Evolutionary conservation across 2,113 vertebrate species (phyloP).

Genomic region (Dicerorhinus sumatrensis): DNA sequence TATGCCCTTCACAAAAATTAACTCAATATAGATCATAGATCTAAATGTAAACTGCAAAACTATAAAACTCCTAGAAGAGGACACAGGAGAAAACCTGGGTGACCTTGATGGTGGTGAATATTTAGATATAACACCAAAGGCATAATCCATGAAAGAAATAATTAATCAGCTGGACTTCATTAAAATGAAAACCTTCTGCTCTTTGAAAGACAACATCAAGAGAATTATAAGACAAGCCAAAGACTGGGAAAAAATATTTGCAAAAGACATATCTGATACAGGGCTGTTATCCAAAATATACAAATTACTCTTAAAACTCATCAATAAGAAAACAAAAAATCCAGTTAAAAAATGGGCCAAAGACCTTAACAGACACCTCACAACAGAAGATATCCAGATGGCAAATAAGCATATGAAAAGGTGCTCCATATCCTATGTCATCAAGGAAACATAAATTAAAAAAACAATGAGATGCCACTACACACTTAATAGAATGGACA

Average conservation of each 20-base stretch:
- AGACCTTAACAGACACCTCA: too few relatives aligned
- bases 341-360: background rate
- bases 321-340: background rate
- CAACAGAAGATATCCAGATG: too few relatives aligned
- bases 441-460: background rate
- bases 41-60: too few relatives aligned
- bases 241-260: background rate
- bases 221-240: background rate
- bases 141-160: too few relatives aligned
- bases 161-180: too few relatives aligned
- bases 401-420: background rate
- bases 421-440: background rate
- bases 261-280: background rate
- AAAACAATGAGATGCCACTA: background rate
- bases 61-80: too few relatives aligned
- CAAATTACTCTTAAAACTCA: background rate
- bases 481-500: background rate
- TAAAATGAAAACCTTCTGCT: too few relatives aligned
- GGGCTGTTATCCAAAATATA: background rate
- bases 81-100: too few relatives aligned
- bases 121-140: too few relatives aligned
- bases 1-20: too few relatives aligned
- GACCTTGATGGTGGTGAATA: too few relatives aligned
- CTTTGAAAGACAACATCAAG: background rate
- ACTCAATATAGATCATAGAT: too few relatives aligned